phyloP scores from a whole-genome alignment of 2,113 vertebrate species.

The Alethe diademata region DNA sequence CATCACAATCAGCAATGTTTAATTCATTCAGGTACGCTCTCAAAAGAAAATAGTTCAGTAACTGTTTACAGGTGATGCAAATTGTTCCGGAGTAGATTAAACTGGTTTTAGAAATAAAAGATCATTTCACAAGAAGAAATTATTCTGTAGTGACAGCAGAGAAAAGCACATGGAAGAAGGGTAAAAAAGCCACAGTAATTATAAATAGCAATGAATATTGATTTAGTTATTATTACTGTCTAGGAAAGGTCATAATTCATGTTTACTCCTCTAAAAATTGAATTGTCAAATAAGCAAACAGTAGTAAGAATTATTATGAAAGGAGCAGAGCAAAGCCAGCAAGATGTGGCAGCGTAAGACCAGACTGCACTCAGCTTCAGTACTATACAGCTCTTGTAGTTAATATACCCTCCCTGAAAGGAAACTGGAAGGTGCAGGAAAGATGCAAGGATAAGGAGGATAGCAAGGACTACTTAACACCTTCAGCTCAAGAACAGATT shows the following conservation, averaged over 20 bases:
- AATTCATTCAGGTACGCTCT: neutral
- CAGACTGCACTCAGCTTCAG: neutral
- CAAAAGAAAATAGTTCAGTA: neutral
- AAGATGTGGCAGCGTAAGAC: fast-evolving
- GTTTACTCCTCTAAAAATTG: neutral
- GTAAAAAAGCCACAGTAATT: neutral
- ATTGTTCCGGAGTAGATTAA: neutral
- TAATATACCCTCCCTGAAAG: neutral
- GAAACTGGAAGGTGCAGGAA: neutral
- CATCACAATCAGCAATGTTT: neutral
- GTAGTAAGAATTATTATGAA: neutral
- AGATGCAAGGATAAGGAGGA: neutral
- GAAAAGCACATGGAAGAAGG: neutral
- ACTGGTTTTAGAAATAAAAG: neutral
- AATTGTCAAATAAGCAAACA: neutral
- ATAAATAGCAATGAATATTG: neutral
- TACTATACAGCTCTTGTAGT: neutral
- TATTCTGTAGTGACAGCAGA: neutral
- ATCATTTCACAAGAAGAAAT: neutral
- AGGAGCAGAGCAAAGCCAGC: neutral
- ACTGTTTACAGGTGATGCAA: neutral
- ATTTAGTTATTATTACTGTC: neutral
- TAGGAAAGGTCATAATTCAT: neutral
- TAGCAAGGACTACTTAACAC: neutral
- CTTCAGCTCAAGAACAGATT: neutral